phyloP scores from a whole-genome alignment of 2,113 vertebrate genomes.

The Macquaria ambigua region DNA sequence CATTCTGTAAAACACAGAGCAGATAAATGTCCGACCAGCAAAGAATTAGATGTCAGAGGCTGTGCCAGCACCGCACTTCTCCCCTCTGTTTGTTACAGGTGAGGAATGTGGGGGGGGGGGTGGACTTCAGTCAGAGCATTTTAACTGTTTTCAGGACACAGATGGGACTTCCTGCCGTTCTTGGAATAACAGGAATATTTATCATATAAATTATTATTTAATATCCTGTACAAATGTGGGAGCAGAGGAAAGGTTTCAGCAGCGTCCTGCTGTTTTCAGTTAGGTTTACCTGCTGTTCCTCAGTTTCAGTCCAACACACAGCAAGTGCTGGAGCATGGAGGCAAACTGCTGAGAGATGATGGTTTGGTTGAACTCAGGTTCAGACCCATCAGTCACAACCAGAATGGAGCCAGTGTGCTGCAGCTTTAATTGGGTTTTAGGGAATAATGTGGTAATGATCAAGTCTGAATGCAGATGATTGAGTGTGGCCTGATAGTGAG shows the following conservation, averaged over 20 bases:
- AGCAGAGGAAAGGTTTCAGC: slow-evolving; percentile 12
- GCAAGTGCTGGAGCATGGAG: neutral
- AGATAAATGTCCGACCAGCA: neutral
- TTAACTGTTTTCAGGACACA: slow-evolving; percentile 62
- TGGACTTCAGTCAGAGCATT: slow-evolving; percentile 12
- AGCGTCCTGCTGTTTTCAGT: slow-evolving; percentile 39
- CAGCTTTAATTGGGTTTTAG: slow-evolving; percentile 36
- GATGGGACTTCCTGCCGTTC: slow-evolving; percentile 71
- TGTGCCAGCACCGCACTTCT: slow-evolving; percentile 19
- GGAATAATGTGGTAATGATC: slow-evolving; percentile 31
- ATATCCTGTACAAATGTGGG: slow-evolving; percentile 60
- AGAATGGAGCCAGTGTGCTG: slow-evolving; percentile 18
- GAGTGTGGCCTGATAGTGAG: slow-evolving; percentile 8
- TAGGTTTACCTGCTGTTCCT: slow-evolving; percentile 23
- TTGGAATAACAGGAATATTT: slow-evolving; percentile 68
- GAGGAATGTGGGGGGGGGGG: slow-evolving; percentile 44
- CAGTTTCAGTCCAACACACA: slow-evolving; percentile 32
- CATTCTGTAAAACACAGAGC: neutral
- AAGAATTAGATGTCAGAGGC: neutral
- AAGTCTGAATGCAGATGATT: slow-evolving; percentile 19
- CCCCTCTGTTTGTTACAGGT: slow-evolving; percentile 38
- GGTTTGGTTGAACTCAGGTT: slow-evolving; percentile 24
- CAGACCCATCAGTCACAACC: slow-evolving; percentile 20
- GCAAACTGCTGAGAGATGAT: slow-evolving; percentile 21
- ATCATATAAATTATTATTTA: slow-evolving; percentile 58